These are phyloP conservation scores for Helostoma temminkii DNA, from an alignment of 2,797 vertebrate species.

Conservation along the genomic window DNA sequence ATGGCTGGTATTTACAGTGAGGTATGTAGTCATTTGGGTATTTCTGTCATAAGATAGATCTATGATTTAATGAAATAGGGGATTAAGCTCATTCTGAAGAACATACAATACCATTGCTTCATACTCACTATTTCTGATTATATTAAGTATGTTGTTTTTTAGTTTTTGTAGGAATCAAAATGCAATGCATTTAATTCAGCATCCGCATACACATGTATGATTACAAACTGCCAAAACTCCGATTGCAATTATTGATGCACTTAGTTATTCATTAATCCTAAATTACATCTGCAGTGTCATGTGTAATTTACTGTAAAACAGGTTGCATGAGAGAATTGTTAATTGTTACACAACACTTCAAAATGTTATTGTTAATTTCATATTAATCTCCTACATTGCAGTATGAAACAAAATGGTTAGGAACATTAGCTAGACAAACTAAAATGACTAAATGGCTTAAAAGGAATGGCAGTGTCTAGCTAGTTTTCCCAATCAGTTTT, in stretches of 20 bases:
- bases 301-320: constrained; percentile 29
- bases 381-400: no score
- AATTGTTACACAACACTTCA: constrained; percentile 25
- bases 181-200: constrained; percentile 29
- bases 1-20: constrained; percentile 80
- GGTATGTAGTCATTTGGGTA: constrained; percentile 80
- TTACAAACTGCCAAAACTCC: constrained; percentile 47
- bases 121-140: constrained; percentile 66
- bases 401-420: constrained; percentile 24
- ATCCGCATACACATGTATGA: constrained; percentile 39
- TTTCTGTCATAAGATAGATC: constrained; percentile 77
- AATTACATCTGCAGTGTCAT: constrained; percentile 32
- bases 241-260: constrained; percentile 53
- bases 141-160: constrained; percentile 34
- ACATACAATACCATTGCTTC: constrained; percentile 74
- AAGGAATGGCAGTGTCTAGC: constrained; percentile 23
- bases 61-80: constrained; percentile 82
- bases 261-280: constrained; percentile 48
- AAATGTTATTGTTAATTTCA: not conserved
- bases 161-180: not conserved
- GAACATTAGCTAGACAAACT: constrained; percentile 18
- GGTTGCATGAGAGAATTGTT: constrained; percentile 15
- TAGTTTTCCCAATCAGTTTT: constrained; percentile 51
- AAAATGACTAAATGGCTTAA: constrained; percentile 11
- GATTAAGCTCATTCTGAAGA: constrained; percentile 69